Evolutionary conservation across 2,113 vertebrate genomes (phyloP), one percentile per base, ranked within the genome.

Genomic region (Lophius piscatorius): DNA sequence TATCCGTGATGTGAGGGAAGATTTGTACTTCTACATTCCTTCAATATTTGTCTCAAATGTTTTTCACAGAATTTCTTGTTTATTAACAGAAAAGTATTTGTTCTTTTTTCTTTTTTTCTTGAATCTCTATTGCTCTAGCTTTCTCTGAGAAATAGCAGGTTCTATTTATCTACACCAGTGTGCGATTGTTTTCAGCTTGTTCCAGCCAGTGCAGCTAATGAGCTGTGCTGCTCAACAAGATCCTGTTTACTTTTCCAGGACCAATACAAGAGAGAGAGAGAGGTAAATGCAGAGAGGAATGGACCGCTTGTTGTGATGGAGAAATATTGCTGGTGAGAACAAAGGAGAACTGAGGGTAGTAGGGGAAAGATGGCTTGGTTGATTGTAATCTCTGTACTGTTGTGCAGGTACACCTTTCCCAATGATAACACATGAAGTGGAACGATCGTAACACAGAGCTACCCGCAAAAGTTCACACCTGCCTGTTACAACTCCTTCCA

Each of bases 171-270:
- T 16, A 52, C 45, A 31, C 40, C 31, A 16, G 6, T 6, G 35
- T 48, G 58, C 49, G 60, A 78, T 70, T 75, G 49, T 41, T 31
- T 63, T 49, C 49, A 67, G 44, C 14, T 62, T 61, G 35, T 61
- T 82, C 52, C 36, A 51, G 63, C 49, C 50, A 76, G 36, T 31
- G 58, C 45, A 33, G 36, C 66, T 77, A 74, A 81, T 73, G 61
- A 81, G 58, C 8, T 20, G 39, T 41, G 55, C 26, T 24, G 73
- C 48, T 24, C 70, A 42, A 74, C 69, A 57, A 62, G 26, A 52
- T 61, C 63, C 44, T 84, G 79, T 86, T 86, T 82, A 61, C 58
- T 74, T 88, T 79, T 82, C 70, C 72, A 75, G 35, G 21, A 34
- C n/a, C n/a, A n/a, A n/a, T n/a, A n/a, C n/a, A n/a, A n/a, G 41